Percentiles rank a stretch among this genome's conserved stretches.
These are phyloP conservation scores for Baronia brevicornis DNA, from an alignment of 2,888 invertebrate genomes.

Conservation along the genomic window DNA sequence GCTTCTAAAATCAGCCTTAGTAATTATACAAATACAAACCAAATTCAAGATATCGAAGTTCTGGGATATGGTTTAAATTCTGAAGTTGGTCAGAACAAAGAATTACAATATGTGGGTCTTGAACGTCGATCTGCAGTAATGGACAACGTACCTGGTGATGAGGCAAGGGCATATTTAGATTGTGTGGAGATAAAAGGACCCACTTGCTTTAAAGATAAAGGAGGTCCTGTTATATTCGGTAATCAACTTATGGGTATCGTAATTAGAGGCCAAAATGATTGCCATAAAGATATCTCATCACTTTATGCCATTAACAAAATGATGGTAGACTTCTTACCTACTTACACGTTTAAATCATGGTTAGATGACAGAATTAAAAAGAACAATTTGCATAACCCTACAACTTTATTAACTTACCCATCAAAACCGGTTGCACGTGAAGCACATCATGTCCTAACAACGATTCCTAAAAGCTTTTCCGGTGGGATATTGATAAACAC, in stretches of 20 bases:
- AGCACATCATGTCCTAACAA: slow-evolving; percentile 28
- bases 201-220: slow-evolving; percentile 58
- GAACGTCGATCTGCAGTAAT: slow-evolving; percentile 38
- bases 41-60: slow-evolving; percentile 41
- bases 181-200: slow-evolving; percentile 57
- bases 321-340: slow-evolving; percentile 46
- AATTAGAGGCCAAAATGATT: slow-evolving; percentile 42
- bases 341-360: slow-evolving; percentile 55
- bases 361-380: slow-evolving; percentile 51
- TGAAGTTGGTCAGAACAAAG: slow-evolving; percentile 40
- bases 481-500: slow-evolving; percentile 2
- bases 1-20: slow-evolving; percentile 49
- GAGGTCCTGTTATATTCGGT: slow-evolving; percentile 51
- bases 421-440: slow-evolving; percentile 27
- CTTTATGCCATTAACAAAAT: slow-evolving; percentile 49
- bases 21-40: slow-evolving; percentile 38
- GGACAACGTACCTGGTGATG: slow-evolving; percentile 22
- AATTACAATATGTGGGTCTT: slow-evolving; percentile 52
- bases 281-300: slow-evolving; percentile 48
- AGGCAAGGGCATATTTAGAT: slow-evolving; percentile 43
- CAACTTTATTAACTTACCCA: slow-evolving; percentile 38
- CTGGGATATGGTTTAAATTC: slow-evolving; percentile 59
- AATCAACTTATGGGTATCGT: slow-evolving; percentile 57
- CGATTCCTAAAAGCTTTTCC: slow-evolving; percentile 7
- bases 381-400: slow-evolving; percentile 37